phyloP scores from a whole-genome alignment of 2,797 vertebrate genomes.

The Emys orbicularis region DNA sequence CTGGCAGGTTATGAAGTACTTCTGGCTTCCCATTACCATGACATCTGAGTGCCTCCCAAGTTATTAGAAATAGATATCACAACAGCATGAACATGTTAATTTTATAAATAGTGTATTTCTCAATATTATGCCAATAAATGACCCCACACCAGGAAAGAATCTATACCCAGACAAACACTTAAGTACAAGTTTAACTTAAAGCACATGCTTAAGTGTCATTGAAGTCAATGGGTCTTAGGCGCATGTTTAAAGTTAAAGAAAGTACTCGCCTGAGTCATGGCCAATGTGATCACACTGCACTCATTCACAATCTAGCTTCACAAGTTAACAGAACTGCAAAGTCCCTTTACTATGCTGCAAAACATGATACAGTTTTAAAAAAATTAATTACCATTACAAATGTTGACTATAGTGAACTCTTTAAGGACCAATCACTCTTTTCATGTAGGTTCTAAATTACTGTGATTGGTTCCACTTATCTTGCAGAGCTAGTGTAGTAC shows the following conservation, averaged over 20 bases:
- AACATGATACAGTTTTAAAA: not conserved
- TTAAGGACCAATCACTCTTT: not conserved
- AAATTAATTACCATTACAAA: not conserved
- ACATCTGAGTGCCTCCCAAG: constrained; percentile 63
- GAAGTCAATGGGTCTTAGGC: not conserved
- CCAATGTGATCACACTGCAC: not conserved
- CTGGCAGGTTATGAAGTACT: constrained; percentile 44
- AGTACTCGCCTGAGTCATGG: not conserved
- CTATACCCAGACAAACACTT: not conserved
- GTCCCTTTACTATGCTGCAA: not conserved
- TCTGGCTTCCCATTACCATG: constrained; percentile 9
- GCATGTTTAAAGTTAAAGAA: not conserved
- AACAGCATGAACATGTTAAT: constrained; percentile 33
- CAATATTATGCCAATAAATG: not conserved
- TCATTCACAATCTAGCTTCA: not conserved
- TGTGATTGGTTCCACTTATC: not conserved
- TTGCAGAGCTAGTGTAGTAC: not conserved
- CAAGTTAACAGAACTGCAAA: not conserved
- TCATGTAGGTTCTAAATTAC: not conserved
- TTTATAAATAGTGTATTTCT: not conserved
- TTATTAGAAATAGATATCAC: constrained; percentile 61
- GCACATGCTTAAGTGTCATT: not conserved
- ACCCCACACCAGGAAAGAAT: constrained; percentile 8
- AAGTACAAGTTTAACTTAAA: not conserved
- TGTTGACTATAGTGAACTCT: not conserved